Evolutionary conservation across 2,797 vertebrate genomes (phyloP), one percentile per base, ranked within the genome.

Genomic region (Cyprinodon diabolis): DNA sequence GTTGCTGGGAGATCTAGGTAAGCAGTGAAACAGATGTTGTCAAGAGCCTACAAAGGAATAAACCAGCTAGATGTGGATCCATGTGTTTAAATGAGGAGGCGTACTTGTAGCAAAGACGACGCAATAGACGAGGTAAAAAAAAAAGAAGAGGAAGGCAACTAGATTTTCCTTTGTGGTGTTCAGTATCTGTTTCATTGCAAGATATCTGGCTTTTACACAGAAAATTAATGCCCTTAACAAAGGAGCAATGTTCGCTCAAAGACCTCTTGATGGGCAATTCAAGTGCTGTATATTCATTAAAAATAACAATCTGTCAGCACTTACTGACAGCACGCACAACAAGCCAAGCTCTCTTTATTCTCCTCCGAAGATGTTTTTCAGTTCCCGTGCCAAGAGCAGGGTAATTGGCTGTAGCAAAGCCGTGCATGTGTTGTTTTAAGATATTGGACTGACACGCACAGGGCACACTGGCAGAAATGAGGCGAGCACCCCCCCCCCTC

Each of bases 291-390:
- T 94, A 93, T 94, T 95, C 94, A 95, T 95, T 95, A 95, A 94
- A 95, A 94, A 94, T 93, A 95, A 94, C 93, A 94, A 93, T 94
- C 94, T 94, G 94, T 94, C 94, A 95, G 93, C 93, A 93, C 93
- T 90, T 91, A 88, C 91, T 93, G 94, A 94, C 93, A 93, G 92
- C 92, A 86, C 69, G 87, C 90, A 93, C 93, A 93, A 91, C 90
- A 92, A 94, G 93, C 91, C 89, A 86, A 90, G 90, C 88, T 89
- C 92, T 88, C 89, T 89, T 94, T 90, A 94, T 95, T 94, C 92
- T 93, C 92, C 91, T 94, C 92, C 90, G 76, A 94, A 94, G 91
- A 91, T 92, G 87, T 94, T 93, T 94, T 94, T 94, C 90, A 88
- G 87, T 91, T 91, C 81, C 85, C 15, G 83, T 94, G 94, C 94